Evolutionary conservation across 2,888 invertebrate species (phyloP).

Genomic region (Cloeon dipterum): DNA sequence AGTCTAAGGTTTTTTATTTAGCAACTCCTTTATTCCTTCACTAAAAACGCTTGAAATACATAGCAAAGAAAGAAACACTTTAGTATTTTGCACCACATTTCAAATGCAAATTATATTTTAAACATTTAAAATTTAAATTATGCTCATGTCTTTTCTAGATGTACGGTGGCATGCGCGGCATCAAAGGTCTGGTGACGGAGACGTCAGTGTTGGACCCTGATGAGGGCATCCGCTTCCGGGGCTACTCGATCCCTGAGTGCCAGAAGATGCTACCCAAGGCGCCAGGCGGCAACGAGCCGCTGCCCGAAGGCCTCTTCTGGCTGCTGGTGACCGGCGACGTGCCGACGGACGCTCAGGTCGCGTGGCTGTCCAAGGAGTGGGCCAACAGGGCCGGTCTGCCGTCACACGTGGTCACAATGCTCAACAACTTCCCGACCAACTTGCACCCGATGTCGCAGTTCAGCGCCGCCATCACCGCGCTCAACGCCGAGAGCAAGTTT

Average conservation of each 20-base stretch:
- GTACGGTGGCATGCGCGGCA: slow-evolving; percentile 89
- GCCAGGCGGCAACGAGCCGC: slow-evolving; percentile 52
- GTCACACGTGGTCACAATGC: slow-evolving; percentile 73
- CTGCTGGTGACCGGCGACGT: slow-evolving; percentile 71
- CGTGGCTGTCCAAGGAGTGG: slow-evolving; percentile 58
- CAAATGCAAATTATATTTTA: not conserved
- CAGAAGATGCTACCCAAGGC: slow-evolving; percentile 71
- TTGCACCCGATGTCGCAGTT: slow-evolving; percentile 93
- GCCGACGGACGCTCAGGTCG: slow-evolving; percentile 50
- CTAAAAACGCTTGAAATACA: too few species aligned
- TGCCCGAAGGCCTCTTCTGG: slow-evolving; percentile 92
- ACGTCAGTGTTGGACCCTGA: slow-evolving; percentile 87
- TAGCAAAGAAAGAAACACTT: too few species aligned
- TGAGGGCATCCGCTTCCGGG: slow-evolving; percentile 88
- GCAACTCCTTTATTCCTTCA: too few species aligned
- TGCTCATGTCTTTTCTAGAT: too few species aligned
- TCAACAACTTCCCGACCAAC: slow-evolving; percentile 77
- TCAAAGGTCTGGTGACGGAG: slow-evolving; percentile 85
- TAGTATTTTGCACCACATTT: too few species aligned
- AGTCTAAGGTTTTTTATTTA: too few species aligned
- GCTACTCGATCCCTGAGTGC: slow-evolving; percentile 80
- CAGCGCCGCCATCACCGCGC: slow-evolving; percentile 69
- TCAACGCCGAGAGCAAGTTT: slow-evolving; percentile 82
- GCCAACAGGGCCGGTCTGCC: slow-evolving; percentile 68
- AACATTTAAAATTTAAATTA: too few species aligned